These are phyloP conservation scores for Labrus mixtus DNA, from an alignment of 2,113 vertebrate species.

Conservation along the genomic window DNA sequence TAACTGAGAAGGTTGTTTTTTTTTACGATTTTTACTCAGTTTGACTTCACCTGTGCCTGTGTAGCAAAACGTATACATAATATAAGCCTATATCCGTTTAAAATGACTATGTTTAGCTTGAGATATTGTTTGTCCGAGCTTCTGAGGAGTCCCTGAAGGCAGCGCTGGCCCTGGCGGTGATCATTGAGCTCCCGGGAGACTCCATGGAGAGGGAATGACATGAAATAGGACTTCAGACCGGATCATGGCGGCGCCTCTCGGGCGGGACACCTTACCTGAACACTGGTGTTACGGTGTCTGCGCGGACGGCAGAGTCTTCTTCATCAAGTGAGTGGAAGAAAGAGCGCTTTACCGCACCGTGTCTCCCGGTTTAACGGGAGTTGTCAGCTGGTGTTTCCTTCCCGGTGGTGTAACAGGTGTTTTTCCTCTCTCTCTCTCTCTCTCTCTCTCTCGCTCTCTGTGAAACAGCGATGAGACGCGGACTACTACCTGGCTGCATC, in stretches of 20 bases:
- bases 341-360: constrained; percentile 2
- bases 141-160: constrained; percentile 62
- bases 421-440: constrained; percentile 44
- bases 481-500: constrained; percentile 93
- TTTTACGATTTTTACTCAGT: not conserved
- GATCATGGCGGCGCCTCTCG: constrained; percentile 91
- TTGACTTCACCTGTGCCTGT: not conserved
- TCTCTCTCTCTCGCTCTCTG: constrained; percentile 49
- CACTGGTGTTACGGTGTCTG: constrained; percentile 93
- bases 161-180: constrained; percentile 60
- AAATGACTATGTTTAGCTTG: not conserved
- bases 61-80: no score
- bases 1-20: no score
- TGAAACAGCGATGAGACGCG: constrained; percentile 86
- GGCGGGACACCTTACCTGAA: constrained; percentile 90
- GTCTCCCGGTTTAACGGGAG: constrained; percentile 45
- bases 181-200: constrained; percentile 70
- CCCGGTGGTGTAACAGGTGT: constrained; percentile 82
- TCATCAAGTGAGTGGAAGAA: constrained; percentile 87
- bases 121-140: constrained; percentile 37
- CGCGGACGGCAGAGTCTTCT: constrained; percentile 92
- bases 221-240: constrained; percentile 73
- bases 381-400: constrained; percentile 35
- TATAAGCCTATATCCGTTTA: no score
- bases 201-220: constrained; percentile 67